Percentiles rank a stretch among this genome's conserved stretches.
phyloP scores from a whole-genome alignment of 2,113 vertebrate species.

The Orycteropus afer region DNA sequence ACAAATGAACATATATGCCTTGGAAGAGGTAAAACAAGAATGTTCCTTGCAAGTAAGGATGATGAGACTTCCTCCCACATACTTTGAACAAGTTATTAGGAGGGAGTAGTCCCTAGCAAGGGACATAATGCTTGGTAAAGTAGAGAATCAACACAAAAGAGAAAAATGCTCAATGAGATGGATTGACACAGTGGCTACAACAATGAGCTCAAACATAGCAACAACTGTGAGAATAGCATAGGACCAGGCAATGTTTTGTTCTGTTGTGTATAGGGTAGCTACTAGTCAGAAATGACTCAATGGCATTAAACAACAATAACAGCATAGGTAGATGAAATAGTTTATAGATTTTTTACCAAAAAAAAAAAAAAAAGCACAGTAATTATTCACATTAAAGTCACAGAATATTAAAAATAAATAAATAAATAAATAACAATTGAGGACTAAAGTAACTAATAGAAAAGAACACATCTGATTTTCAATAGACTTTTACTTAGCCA shows the following conservation, averaged over 20 bases:
- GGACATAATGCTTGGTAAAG: no score
- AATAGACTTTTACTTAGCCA: background rate
- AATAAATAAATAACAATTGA: no score
- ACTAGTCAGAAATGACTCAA: no score
- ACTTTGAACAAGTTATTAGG: background rate
- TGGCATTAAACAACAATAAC: no score
- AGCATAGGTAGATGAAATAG: no score
- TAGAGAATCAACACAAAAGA: background rate
- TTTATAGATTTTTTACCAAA: background rate
- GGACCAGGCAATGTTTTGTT: no score
- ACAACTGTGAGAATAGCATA: no score
- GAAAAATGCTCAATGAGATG: background rate
- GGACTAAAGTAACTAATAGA: background rate
- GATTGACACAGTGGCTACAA: no score
- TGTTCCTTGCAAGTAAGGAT: background rate
- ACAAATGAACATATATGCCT: background rate
- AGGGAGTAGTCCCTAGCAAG: no score
- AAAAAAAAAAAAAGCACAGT: background rate
- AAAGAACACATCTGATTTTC: background rate
- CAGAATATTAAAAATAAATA: background rate
- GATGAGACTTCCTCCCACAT: background rate
- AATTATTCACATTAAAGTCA: background rate
- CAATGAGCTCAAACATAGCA: no score
- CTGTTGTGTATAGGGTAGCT: no score
- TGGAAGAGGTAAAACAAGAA: background rate